Base-by-base conservation (phyloP, 2,888 invertebrate genomes). In the Andrena fulva region DNA sequence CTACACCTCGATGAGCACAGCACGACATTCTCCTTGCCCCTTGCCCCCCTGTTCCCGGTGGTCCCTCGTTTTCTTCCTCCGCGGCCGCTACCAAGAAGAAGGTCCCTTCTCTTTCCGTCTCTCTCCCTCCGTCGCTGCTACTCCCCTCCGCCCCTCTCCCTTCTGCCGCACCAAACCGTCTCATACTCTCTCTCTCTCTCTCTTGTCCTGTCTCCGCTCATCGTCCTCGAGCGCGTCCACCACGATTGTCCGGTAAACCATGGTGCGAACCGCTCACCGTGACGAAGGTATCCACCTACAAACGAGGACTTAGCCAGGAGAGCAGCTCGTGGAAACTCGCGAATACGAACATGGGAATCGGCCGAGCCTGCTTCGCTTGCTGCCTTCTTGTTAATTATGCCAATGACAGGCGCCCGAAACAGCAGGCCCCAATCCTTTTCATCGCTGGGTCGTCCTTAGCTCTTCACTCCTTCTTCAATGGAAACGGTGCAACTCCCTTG, bases 1-100 rank as follows among this genome's bases (percentile, higher is more conserved):
- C 92, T 93, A 93, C 93, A 93, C 92, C 92, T 94, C 93, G 94
- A 93, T 93, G 94, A 93, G 89, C 93, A 93, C 94, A 92, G 91
- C 92, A 92, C 91, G 92, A 92, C 92, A 92, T 91, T 92, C 92
- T 90, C 91, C 90, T 91, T 90, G 90, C 90, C 91, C 91, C 90
- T 88, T 90, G 88, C 90, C 80, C 77, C 88, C 82, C 82, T 83
- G 81, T 80, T 75, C 84, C 80, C 85, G 82, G 80, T 85, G 77
- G 80, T 84, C 86, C 85, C 85, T 87, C 88, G 84, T 85, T 74
- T 82, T 88, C 85, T 87, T 83, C 80, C 86, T 85, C 82, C 82
- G 82, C 77, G 74, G 80, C 83, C 81, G 82, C 84, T 85, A 87
- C 84, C 85, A 79, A 89, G 89, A 89, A 89, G 86, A 87, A 84